Conservation (phyloP, 2,797 vertebrate species). For the Parauchenoglanis ngamensis region DNA sequence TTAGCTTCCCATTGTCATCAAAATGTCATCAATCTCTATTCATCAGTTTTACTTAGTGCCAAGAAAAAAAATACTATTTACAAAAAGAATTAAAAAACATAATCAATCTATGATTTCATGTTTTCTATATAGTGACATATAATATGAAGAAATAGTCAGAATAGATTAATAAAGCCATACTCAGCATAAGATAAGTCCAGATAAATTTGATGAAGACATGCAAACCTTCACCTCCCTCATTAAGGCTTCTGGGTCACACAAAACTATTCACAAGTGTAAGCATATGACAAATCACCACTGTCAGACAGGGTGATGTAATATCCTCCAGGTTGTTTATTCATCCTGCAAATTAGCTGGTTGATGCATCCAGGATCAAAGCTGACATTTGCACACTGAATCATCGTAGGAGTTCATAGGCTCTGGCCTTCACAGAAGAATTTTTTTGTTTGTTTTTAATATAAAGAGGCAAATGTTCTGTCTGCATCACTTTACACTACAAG, state of each 20-base stretch:
- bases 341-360: constrained; percentile 39
- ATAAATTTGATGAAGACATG: constrained; percentile 21
- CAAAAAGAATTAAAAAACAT: not conserved
- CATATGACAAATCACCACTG: constrained; percentile 23
- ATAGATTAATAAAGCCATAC: not conserved
- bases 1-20: not conserved
- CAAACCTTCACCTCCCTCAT: constrained; percentile 20
- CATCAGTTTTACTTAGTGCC: not conserved
- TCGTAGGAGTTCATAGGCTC: constrained; percentile 39
- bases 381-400: constrained; percentile 46
- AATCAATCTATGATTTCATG: not conserved
- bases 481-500: constrained; percentile 31
- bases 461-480: constrained; percentile 41
- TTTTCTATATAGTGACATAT: not conserved
- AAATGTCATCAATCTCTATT: not conserved
- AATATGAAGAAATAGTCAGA: constrained; percentile 18
- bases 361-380: constrained; percentile 54
- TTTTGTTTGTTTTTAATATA: constrained; percentile 11
- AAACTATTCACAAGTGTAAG: constrained; percentile 44
- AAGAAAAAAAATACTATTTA: constrained; percentile 19
- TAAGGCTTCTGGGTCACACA: constrained; percentile 59
- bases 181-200: not conserved
- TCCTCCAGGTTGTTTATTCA: constrained; percentile 33
- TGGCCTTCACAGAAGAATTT: not conserved
- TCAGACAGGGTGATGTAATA: constrained; percentile 29